Conservation (phyloP, 1,140 invertebrate genomes). For the Philaenus spumarius region DNA sequence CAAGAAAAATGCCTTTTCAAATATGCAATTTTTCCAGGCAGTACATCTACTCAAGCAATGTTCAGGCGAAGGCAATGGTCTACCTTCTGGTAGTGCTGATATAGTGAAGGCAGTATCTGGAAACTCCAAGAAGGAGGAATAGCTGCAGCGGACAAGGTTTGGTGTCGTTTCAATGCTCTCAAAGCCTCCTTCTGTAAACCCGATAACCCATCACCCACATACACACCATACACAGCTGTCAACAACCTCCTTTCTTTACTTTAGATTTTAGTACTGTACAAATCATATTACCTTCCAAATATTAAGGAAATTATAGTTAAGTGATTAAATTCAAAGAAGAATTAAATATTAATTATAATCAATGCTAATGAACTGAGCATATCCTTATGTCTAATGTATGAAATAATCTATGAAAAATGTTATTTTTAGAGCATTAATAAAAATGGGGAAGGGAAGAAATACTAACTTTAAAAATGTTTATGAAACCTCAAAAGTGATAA, state of each 20-base stretch:
- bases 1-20: too few relatives aligned
- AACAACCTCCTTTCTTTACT: neutral
- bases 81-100: constrained; percentile 80
- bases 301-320: too few relatives aligned
- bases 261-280: neutral
- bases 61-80: neutral
- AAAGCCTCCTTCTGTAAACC: constrained; percentile 50
- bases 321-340: too few relatives aligned
- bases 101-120: constrained; percentile 72
- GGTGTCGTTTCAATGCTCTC: constrained; percentile 47
- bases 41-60: constrained; percentile 3
- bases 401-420: too few relatives aligned
- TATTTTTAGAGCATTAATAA: too few relatives aligned
- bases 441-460: too few relatives aligned
- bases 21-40: neutral
- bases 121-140: constrained; percentile 66
- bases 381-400: too few relatives aligned
- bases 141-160: constrained; percentile 41
- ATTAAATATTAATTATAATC: too few relatives aligned
- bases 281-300: too few relatives aligned
- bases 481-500: too few relatives aligned
- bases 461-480: too few relatives aligned
- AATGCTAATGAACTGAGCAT: too few relatives aligned
- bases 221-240: neutral
- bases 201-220: constrained; percentile 31